Evolutionary conservation across 2,113 vertebrate species (phyloP).

Genomic region (Alethe castanea): DNA sequence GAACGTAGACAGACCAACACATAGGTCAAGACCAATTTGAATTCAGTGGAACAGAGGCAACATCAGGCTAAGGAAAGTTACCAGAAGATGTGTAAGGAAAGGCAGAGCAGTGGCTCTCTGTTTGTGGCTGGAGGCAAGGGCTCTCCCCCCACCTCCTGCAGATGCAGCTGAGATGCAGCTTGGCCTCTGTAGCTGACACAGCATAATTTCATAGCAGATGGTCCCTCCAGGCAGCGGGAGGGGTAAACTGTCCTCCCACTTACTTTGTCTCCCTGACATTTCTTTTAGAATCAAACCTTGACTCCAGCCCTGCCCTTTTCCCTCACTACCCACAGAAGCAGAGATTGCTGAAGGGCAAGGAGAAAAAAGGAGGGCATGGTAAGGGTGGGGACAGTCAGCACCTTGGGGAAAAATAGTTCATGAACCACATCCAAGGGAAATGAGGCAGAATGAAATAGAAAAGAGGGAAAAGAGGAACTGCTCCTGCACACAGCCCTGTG

Average conservation of each 20-base stretch:
- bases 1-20: background rate
- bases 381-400: accelerated
- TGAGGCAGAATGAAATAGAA: background rate
- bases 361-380: background rate
- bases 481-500: background rate
- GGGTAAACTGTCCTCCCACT: background rate
- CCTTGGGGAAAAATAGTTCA: background rate
- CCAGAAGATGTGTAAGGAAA: background rate
- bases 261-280: background rate
- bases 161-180: background rate
- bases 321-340: background rate
- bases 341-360: background rate
- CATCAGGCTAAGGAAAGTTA: background rate
- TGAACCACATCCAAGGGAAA: background rate
- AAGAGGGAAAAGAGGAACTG: background rate
- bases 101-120: background rate
- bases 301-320: background rate
- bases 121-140: background rate
- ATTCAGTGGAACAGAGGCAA: background rate
- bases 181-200: background rate
- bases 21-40: background rate
- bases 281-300: background rate
- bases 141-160: background rate
- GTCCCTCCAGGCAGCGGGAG: background rate
- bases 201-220: background rate